Percentiles rank a stretch among this genome's conserved stretches.
phyloP scores from a whole-genome alignment of 2,888 invertebrate genomes.

The Callinectes sapidus region DNA sequence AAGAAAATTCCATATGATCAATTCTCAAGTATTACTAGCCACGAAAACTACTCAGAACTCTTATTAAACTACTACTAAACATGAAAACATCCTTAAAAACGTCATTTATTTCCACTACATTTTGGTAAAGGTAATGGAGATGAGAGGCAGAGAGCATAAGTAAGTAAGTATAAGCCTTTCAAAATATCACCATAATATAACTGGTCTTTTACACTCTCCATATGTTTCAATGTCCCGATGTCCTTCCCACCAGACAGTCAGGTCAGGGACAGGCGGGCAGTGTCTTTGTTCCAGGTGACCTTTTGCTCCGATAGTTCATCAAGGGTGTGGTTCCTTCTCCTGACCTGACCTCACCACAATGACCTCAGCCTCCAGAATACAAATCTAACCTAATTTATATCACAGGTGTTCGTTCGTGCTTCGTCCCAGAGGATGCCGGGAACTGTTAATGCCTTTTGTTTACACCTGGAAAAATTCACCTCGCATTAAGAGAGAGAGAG shows the following conservation, averaged over 20 bases:
- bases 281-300: background rate
- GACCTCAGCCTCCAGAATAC: background rate
- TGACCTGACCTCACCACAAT: background rate
- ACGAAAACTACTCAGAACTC: too few species aligned
- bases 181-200: too few species aligned
- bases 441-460: background rate
- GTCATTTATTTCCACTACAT: too few species aligned
- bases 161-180: too few species aligned
- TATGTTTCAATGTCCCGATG: background rate
- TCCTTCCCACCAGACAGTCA: background rate
- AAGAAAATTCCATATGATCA: too few species aligned
- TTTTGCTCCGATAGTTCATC: conserved; percentile 4
- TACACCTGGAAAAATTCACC: background rate
- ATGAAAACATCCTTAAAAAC: too few species aligned
- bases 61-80: too few species aligned
- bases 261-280: background rate
- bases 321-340: background rate
- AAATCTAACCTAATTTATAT: background rate
- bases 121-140: too few species aligned
- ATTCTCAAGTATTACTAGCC: too few species aligned
- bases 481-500: background rate
- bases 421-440: background rate
- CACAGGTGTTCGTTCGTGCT: background rate
- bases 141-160: too few species aligned
- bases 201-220: background rate